Evolutionary conservation across 2,888 invertebrate species (phyloP).

Genomic region (Tenthredo notha): DNA sequence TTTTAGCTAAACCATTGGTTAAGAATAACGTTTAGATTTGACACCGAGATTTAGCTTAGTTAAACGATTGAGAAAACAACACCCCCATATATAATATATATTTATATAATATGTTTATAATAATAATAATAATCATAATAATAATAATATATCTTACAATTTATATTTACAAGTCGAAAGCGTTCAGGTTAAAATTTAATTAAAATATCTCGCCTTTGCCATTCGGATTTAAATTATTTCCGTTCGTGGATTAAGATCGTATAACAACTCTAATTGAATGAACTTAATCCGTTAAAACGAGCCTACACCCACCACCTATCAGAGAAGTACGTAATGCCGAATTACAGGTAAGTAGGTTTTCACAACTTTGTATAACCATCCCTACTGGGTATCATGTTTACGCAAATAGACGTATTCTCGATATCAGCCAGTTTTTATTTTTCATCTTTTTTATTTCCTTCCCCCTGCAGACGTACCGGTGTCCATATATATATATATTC

Average conservation of each 20-base stretch:
- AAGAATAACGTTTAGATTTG: constrained; percentile 24
- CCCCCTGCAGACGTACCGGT: neutral
- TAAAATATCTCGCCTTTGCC: neutral
- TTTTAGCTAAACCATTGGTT: neutral
- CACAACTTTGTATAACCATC: neutral
- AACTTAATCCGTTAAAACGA: neutral
- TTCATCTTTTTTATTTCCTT: neutral
- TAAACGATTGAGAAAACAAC: constrained; percentile 8
- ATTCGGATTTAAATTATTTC: constrained; percentile 11
- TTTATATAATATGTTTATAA: neutral
- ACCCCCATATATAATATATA: neutral
- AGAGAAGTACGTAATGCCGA: neutral
- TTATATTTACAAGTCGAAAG: constrained; percentile 25
- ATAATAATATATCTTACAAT: constrained; percentile 18
- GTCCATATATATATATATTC: neutral
- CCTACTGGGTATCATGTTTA: neutral
- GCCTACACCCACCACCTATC: neutral
- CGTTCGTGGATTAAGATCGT: neutral
- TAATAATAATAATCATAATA: neutral
- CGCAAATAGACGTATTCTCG: neutral
- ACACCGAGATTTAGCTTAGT: constrained; percentile 19
- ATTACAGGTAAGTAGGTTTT: constrained; percentile 9
- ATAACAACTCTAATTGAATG: neutral
- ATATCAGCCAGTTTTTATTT: neutral
- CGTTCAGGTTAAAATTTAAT: neutral